Evolutionary conservation across 2,888 invertebrate genomes (phyloP), one percentile per base, ranked within the genome.

Genomic region (Thecocarcelia acutangulata): DNA sequence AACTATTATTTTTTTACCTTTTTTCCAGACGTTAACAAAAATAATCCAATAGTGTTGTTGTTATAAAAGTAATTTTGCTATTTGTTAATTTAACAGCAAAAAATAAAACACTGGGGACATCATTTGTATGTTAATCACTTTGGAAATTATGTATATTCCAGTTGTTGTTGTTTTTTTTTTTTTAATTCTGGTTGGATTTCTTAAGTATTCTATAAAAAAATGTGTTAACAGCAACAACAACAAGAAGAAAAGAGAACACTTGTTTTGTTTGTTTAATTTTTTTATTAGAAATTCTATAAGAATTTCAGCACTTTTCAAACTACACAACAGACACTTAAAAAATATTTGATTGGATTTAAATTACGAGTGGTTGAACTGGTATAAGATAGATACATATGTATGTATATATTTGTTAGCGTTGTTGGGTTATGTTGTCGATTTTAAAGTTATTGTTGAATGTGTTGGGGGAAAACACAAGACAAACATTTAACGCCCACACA

Each of bases 351-450:
- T 68, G 59, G 5, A 68, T 37, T 52, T 50, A 33, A 63, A 77
- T 70, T 63, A 61, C 58, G 50, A 72, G 78, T 78, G 72, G 78
- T 66, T 78, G 72, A 78, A 78, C 72, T 72, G 78, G 72, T 64
- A 70, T 69, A n/a, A n/a, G n/a, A n/a, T n/a, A n/a, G n/a, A n/a
- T n/a, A n/a, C n/a, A n/a, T n/a, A n/a, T n/a, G n/a, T n/a, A n/a
- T n/a, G n/a, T n/a, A n/a, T n/a, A n/a, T n/a, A n/a, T 63, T 28
- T 48, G 42, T 46, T 37, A 9, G 54, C 17, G 28, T 42, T 24
- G 28, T 52, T 19, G 48, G 11, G 56, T 42, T 56, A n/a, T n/a
- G n/a, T 64, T 33, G 24, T 44, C 17, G 42, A 4, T 37, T 48
- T 46, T 56, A 21, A 44, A 2, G 58, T 59, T 66, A 42, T 44